Base-by-base conservation (phyloP, 2,888 invertebrate genomes). In the Ceriagrion tenellum region DNA sequence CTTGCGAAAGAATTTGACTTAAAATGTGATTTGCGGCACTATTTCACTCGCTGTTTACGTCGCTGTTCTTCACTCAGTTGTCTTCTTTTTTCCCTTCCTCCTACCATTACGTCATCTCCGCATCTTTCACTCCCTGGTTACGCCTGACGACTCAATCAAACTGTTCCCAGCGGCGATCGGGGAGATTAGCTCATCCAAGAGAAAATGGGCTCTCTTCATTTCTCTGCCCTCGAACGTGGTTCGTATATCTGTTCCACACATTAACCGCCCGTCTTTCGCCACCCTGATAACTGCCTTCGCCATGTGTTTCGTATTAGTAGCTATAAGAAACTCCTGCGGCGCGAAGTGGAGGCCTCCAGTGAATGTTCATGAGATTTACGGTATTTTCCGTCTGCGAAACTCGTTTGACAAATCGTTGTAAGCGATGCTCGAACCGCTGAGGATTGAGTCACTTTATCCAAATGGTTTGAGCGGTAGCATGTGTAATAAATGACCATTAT, bases 351-450 rank as follows among this genome's bases (percentile, higher is more conserved):
- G 81, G 81, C 81, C 16, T 16, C 81, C 81, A 35, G 81, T 13
- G 30, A 81, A 35, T 81, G 35, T 35, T 35, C 35, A 13, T 81
- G 81, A 26, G 81, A 81, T 81, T 35, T 35, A 3, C 81, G 81
- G 35, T 81, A 35, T 81, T 81, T 81, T 81, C 81, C 13, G 81
- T 81, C 81, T 81, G 81, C 35, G 74, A 81, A 81, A 81, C 30
- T n/a, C 81, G 81, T 81, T 81, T 69, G 69, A 69, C 47, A n/a
- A n/a, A 69, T 26, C n/a, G 26, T n/a, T 69, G 26, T 69, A 26
- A 4, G 6, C 26, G n/a, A 12, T 3, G 0, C 0, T 69, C n/a
- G 69, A 69, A 35, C 3, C 69, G 8, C 4, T 18, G 30, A 35
- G 30, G 69, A 6, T 81, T 35, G 16, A 81, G 81, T 12, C 18